Conservation (phyloP, 2,113 vertebrate genomes). For the Cephalopholis sonnerati region DNA sequence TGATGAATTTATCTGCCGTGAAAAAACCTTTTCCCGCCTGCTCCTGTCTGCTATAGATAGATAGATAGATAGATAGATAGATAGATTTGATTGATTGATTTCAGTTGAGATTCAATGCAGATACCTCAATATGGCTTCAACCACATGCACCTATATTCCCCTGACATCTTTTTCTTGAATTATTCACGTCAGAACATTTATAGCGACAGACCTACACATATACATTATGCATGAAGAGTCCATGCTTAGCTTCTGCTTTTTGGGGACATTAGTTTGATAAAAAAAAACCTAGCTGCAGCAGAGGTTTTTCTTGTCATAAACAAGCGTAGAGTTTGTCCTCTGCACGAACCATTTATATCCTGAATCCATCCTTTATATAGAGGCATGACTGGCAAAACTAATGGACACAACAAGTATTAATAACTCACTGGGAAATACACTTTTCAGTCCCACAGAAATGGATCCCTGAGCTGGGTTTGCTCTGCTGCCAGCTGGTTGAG, state of each 20-base stretch:
- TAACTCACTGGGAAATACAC: slow-evolving; percentile 31
- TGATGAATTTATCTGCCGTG: slow-evolving; percentile 54
- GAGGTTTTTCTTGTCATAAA: slow-evolving; percentile 3
- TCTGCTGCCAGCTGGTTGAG: slow-evolving; percentile 1
- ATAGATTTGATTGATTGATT: neutral
- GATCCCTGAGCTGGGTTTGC: neutral
- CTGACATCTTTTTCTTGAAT: slow-evolving; percentile 32
- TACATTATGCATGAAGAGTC: slow-evolving; percentile 36
- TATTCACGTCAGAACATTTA: slow-evolving; percentile 47
- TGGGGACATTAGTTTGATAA: slow-evolving; percentile 6
- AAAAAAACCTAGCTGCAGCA: neutral
- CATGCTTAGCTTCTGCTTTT: slow-evolving; percentile 13
- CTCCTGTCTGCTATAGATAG: neutral
- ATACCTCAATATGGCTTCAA: no score
- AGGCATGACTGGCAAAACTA: slow-evolving; percentile 20
- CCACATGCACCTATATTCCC: slow-evolving; percentile 12
- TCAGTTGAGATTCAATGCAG: neutral
- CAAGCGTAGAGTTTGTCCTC: neutral
- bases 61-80: slow-evolving; percentile 22
- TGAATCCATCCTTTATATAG: slow-evolving; percentile 22
- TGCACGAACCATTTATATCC: slow-evolving; percentile 27
- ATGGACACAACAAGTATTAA: slow-evolving; percentile 36
- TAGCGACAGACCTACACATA: slow-evolving; percentile 27
- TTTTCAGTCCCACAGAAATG: slow-evolving; percentile 21
- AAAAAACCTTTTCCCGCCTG: slow-evolving; percentile 20